Evolutionary conservation across 2,113 vertebrate species (phyloP).

Genomic region (Cyphomyrus plagiostoma): DNA sequence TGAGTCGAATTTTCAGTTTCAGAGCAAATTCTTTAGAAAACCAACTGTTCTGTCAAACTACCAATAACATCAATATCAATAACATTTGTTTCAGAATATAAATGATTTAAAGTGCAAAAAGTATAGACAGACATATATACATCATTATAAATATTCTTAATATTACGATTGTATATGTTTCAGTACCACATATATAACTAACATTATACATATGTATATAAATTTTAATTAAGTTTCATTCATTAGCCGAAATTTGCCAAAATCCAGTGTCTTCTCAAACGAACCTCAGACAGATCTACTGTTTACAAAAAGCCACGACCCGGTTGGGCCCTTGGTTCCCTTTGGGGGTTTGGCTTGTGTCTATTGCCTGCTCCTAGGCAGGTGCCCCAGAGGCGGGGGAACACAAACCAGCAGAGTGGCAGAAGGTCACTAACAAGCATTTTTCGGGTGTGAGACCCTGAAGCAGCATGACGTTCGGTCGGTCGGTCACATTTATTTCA

Average conservation of each 20-base stretch:
- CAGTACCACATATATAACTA: constrained; percentile 37
- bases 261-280: background rate
- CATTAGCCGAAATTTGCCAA: constrained; percentile 3
- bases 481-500: constrained; percentile 8
- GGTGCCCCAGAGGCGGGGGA: background rate
- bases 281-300: background rate
- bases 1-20: background rate
- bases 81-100: constrained; percentile 48
- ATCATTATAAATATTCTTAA: constrained; percentile 4
- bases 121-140: constrained; percentile 45
- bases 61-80: constrained; percentile 38
- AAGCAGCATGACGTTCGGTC: background rate
- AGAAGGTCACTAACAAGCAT: background rate
- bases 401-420: background rate
- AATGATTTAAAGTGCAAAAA: constrained; percentile 72
- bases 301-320: background rate
- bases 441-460: background rate
- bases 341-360: background rate
- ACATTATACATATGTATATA: background rate
- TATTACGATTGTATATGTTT: constrained; percentile 8
- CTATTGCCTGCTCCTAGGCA: background rate
- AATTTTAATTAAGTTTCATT: constrained; percentile 6
- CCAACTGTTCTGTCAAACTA: constrained; percentile 36
- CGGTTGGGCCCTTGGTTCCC: background rate
- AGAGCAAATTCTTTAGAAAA: constrained; percentile 21